These are phyloP conservation scores for Zaprionus nigranus DNA, from an alignment of 1,140 invertebrate species.

Conservation along the genomic window DNA sequence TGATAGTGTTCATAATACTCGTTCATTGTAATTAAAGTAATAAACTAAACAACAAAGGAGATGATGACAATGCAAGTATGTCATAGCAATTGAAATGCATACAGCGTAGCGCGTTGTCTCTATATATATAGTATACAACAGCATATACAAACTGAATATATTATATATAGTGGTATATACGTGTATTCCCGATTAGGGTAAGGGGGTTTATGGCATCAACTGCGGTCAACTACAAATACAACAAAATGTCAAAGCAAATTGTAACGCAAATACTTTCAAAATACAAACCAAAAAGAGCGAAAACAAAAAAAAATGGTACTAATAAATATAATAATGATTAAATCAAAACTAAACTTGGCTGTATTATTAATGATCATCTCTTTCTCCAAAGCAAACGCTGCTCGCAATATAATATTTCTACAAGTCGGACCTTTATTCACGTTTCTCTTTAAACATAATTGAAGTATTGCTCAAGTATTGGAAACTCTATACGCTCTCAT, in stretches of 20 bases:
- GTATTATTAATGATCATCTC: slow-evolving; percentile 6
- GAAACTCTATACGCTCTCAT: slow-evolving; percentile 21
- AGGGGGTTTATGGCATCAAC: slow-evolving; percentile 14
- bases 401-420: slow-evolving; percentile 66
- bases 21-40: slow-evolving; percentile 79
- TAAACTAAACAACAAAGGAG: slow-evolving; percentile 46
- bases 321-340: slow-evolving; percentile 59
- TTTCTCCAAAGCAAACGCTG: slow-evolving; percentile 16
- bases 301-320: slow-evolving; percentile 39
- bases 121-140: slow-evolving; percentile 23
- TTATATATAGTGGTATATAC: slow-evolving; percentile 10
- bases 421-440: slow-evolving; percentile 75
- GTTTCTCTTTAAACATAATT: slow-evolving; percentile 54
- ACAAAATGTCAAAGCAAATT: slow-evolving; percentile 34
- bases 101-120: slow-evolving; percentile 29
- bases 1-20: slow-evolving; percentile 82
- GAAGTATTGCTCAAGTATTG: slow-evolving; percentile 75
- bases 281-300: slow-evolving; percentile 35
- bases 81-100: slow-evolving; percentile 37
- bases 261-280: slow-evolving; percentile 56
- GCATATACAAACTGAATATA: slow-evolving; percentile 14
- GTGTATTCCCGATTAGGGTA: slow-evolving; percentile 28
- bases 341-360: slow-evolving; percentile 35
- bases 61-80: slow-evolving; percentile 31
- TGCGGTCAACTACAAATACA: slow-evolving; percentile 18